Conservation (phyloP, 2,888 invertebrate species). For the Drosophila cognata region DNA sequence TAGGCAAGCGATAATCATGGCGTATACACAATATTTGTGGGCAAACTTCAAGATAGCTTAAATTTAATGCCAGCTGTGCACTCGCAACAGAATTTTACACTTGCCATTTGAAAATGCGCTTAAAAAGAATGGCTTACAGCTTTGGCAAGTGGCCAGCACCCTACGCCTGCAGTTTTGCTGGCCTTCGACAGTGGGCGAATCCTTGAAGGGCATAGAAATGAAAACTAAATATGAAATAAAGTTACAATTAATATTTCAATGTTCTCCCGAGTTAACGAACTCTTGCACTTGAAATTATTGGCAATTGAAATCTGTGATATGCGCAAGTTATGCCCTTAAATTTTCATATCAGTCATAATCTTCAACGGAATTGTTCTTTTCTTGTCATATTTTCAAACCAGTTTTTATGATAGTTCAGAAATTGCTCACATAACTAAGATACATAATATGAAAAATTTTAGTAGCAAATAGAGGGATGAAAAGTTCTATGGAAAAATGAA, state of each 20-base stretch:
- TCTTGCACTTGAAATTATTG: background rate
- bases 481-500: background rate
- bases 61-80: conserved; percentile 11
- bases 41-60: conserved; percentile 40
- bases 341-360: background rate
- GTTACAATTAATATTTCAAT: background rate
- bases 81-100: background rate
- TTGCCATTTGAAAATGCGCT: conserved; percentile 10
- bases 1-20: conserved; percentile 65
- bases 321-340: background rate
- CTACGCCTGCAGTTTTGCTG: background rate
- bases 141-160: conserved; percentile 22
- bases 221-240: conserved; percentile 11
- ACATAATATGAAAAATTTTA: background rate
- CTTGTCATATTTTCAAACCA: background rate
- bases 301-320: background rate
- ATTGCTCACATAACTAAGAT: background rate
- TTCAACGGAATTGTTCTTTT: background rate
- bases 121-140: conserved; percentile 1
- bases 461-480: background rate
- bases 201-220: background rate
- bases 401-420: background rate
- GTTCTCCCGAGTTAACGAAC: background rate
- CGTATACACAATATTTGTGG: conserved; percentile 60
- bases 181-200: too few relatives aligned